These are phyloP conservation scores for Varanus salvator DNA, from an alignment of 2,113 vertebrate genomes.

Conservation along the genomic window DNA sequence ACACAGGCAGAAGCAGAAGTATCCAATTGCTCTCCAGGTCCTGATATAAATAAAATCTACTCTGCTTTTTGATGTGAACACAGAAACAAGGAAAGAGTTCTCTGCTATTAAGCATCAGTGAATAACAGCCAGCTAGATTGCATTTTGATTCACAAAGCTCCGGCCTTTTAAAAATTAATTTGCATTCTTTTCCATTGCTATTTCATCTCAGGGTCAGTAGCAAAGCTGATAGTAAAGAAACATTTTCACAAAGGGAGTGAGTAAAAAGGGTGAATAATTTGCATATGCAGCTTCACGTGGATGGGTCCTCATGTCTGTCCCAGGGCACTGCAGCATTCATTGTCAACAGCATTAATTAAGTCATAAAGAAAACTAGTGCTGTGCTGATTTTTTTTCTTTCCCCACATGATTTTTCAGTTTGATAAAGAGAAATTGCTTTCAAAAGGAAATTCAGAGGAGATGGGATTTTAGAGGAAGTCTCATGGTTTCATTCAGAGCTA, in stretches of 20 bases:
- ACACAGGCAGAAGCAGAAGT: not conserved
- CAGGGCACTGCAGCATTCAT: not conserved
- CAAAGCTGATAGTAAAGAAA: slow-evolving; percentile 7
- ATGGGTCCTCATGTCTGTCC: not conserved
- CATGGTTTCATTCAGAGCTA: no score
- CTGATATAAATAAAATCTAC: slow-evolving; percentile 6
- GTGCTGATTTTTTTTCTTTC: no score
- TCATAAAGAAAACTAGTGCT: not conserved
- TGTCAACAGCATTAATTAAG: not conserved
- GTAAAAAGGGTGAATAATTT: slow-evolving; percentile 23
- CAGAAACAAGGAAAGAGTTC: not conserved
- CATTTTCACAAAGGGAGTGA: not conserved
- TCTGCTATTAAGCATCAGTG: not conserved
- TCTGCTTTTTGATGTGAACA: not conserved
- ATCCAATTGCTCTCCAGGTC: not conserved
- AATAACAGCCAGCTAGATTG: not conserved
- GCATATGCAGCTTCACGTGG: not conserved
- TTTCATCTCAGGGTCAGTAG: slow-evolving; percentile 28
- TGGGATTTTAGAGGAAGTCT: no score
- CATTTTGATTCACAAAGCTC: not conserved
- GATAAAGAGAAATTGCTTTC: no score
- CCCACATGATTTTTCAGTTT: no score
- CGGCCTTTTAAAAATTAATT: not conserved
- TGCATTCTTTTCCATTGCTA: slow-evolving; percentile 9
- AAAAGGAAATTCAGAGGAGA: no score